Evolutionary conservation across 2,888 invertebrate species (phyloP), one percentile per base, ranked within the genome.

Genomic region (Drosophila birchii): DNA sequence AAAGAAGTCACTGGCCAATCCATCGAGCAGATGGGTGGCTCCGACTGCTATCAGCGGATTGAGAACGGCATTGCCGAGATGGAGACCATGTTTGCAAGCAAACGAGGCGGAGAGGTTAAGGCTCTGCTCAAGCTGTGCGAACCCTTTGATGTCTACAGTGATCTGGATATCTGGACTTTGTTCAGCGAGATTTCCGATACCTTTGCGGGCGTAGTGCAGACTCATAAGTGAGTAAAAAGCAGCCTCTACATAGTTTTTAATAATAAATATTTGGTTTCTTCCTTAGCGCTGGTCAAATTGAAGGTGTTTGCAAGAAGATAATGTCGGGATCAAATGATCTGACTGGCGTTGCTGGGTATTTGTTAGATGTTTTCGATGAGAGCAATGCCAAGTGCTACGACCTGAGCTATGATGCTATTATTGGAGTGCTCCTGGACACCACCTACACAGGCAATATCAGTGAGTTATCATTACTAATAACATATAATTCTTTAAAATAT

Each of bases 1-100:
- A 92, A 92, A 64, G 92, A 92, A 78, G 79, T 92, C 3, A 90
- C 89, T 29, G 92, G 92, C 0, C 70, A 89, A 59, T 92, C 92
- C 0, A 91, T 93, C 16, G 70, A 74, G 5, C 51, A 85, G 29
- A 79, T 92, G 58, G 91, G 92, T 7, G 92, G 92, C 3, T 58
- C 86, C 7, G 77, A 74, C 2, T 93, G 93, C 53, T 89, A 92
- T 38, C 78, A 86, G 7, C 88, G 92, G 41, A 91, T 92, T 36
- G 47, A 91, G 57, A 89, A 79, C 6, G 92, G 91, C 18, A 85
- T 92, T 47, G 83, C 84, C 4, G 86, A 88, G 71, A 57, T 92
- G 68, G 92, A 92, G 74, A 43, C 69, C 7, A 81, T 92, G 82
- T 69, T 92, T 32, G 78, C 78, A 6, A 81, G 66, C 5, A 87